phyloP scores from a whole-genome alignment of 1,140 invertebrate genomes.

The Gonioctena quinquepunctata region DNA sequence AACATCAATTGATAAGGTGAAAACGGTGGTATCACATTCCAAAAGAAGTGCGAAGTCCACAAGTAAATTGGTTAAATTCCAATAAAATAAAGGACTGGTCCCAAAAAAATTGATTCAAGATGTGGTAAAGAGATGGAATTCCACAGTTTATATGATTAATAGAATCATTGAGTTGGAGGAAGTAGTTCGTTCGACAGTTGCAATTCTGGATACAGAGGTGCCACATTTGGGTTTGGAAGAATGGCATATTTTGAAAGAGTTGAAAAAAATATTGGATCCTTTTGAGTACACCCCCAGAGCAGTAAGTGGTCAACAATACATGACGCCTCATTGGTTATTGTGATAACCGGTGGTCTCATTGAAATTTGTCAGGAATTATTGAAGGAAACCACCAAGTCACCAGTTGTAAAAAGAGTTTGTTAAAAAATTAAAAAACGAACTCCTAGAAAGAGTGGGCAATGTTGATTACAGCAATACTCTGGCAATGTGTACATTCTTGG shows the following conservation, averaged over 20 bases:
- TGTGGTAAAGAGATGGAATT: constrained; percentile 50
- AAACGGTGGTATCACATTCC: constrained; percentile 34
- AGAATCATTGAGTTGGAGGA: constrained; percentile 42
- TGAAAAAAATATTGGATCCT: constrained; percentile 34
- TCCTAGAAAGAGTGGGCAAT: constrained; percentile 3
- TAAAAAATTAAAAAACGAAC: constrained; percentile 20
- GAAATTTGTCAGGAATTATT: constrained; percentile 2
- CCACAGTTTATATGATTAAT: constrained; percentile 48
- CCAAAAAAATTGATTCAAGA: constrained; percentile 26
- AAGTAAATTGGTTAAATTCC: constrained; percentile 34
- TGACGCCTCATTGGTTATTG: constrained; percentile 39
- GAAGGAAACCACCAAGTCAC: neutral
- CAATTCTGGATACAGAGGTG: constrained; percentile 10
- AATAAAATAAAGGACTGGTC: constrained; percentile 8
- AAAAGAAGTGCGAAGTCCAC: constrained; percentile 35
- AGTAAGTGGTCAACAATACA: constrained; percentile 38
- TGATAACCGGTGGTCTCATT: constrained; percentile 13
- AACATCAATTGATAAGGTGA: constrained; percentile 17
- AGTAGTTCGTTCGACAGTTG: constrained; percentile 21
- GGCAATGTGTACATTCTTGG: constrained; percentile 37
- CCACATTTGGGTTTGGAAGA: constrained; percentile 12
- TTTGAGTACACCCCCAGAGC: constrained; percentile 38
- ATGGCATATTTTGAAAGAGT: constrained; percentile 26
- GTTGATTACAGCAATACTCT: constrained; percentile 30
- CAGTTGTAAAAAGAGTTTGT: neutral